A percentile compares a stretch with the other conserved stretches of the same genome.
phyloP scores from a whole-genome alignment of 1,140 invertebrate species.

The Lithobius niger region DNA sequence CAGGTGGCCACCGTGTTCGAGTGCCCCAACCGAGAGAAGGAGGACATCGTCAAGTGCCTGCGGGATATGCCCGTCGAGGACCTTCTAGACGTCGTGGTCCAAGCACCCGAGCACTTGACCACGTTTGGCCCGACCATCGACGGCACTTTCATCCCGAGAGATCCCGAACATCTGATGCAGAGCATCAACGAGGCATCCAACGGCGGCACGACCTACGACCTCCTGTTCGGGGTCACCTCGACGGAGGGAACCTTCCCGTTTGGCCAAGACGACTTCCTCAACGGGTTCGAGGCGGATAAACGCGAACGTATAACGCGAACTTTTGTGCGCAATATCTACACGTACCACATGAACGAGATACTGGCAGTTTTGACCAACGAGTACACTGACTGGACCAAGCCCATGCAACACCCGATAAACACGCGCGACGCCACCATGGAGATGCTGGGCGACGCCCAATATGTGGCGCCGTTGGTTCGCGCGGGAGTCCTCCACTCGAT shows the following conservation, averaged over 20 bases:
- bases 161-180: conserved; percentile 30
- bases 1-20: conserved; percentile 31
- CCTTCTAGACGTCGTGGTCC: conserved; percentile 51
- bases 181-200: conserved; percentile 8
- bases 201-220: conserved; percentile 44
- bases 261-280: conserved; percentile 56
- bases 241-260: conserved; percentile 50
- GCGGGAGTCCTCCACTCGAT: conserved; percentile 59
- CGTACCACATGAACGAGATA: conserved; percentile 78
- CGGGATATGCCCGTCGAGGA: conserved; percentile 54
- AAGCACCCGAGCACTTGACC: conserved; percentile 64
- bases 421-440: conserved; percentile 56
- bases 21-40: conserved; percentile 21
- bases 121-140: conserved; percentile 82
- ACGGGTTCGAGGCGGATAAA: conserved; percentile 68
- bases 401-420: conserved; percentile 53
- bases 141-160: conserved; percentile 40
- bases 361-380: conserved; percentile 81
- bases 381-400: conserved; percentile 81
- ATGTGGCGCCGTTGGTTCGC: conserved; percentile 62
- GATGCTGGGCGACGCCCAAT: conserved; percentile 72
- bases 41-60: conserved; percentile 28
- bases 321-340: conserved; percentile 74
- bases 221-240: conserved; percentile 52
- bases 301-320: conserved; percentile 70